These are phyloP conservation scores for Drosophila watanabei DNA, from an alignment of 1,140 invertebrate species.

Conservation along the genomic window DNA sequence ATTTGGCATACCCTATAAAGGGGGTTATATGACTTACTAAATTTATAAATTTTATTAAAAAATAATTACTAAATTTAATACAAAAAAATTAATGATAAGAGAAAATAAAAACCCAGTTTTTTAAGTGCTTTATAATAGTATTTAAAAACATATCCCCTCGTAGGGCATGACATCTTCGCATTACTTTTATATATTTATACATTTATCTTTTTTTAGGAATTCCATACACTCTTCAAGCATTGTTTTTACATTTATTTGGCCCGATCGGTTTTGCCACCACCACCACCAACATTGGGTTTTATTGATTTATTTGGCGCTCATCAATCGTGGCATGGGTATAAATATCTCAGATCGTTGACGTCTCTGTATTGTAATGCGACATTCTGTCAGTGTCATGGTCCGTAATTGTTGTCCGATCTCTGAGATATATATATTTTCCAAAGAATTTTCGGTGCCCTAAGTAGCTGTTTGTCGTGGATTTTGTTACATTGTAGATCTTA, in stretches of 20 bases:
- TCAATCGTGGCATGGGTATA: conserved; percentile 19
- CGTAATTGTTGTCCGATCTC: conserved; percentile 66
- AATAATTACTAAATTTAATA: background rate
- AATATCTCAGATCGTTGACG: conserved; percentile 6
- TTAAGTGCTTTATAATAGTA: too few species aligned
- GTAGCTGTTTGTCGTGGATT: conserved; percentile 5
- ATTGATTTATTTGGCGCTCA: conserved; percentile 35
- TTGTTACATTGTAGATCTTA: background rate
- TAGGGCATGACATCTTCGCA: background rate
- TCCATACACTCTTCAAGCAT: conserved; percentile 1
- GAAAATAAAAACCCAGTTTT: background rate
- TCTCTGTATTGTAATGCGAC: conserved; percentile 33
- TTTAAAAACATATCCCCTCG: background rate
- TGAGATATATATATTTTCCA: conserved; percentile 8
- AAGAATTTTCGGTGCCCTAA: conserved; percentile 5
- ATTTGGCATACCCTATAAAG: conserved; percentile 7
- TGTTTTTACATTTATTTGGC: conserved; percentile 19
- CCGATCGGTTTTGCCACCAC: background rate
- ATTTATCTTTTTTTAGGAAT: background rate
- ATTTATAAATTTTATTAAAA: too few species aligned
- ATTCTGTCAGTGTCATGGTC: conserved; percentile 74
- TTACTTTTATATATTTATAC: background rate
- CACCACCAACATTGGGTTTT: background rate
- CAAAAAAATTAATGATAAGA: background rate
- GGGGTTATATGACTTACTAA: background rate